Percentiles rank a stretch among this genome's conserved stretches.
Evolutionary conservation across 2,888 invertebrate genomes (phyloP).

Genomic region (Lamproptera curius): DNA sequence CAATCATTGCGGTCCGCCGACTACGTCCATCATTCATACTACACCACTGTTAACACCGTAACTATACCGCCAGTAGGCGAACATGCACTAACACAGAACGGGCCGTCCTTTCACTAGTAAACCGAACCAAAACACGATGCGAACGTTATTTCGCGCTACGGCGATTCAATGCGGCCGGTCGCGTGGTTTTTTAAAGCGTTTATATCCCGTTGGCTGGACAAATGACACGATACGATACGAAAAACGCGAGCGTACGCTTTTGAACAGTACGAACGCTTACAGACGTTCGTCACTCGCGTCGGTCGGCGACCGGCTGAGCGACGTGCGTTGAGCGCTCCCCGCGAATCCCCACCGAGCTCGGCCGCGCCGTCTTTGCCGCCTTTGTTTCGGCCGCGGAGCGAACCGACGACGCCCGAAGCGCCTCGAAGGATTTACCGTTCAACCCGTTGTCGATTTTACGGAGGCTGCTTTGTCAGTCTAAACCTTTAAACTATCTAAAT

Average conservation of each 20-base stretch:
- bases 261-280: too few species aligned
- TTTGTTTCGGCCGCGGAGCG: conserved; percentile 27
- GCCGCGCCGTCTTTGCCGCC: conserved; percentile 24
- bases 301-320: conserved; percentile 36
- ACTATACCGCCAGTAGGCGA: conserved; percentile 35
- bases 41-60: conserved; percentile 27
- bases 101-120: conserved; percentile 62
- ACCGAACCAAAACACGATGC: conserved; percentile 42
- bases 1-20: background rate
- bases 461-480: too few species aligned
- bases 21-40: conserved; percentile 24
- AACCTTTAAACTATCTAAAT: too few species aligned
- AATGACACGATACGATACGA: conserved; percentile 27
- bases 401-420: conserved; percentile 46
- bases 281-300: conserved; percentile 27
- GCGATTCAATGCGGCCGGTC: conserved; percentile 57
- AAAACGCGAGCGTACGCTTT: conserved; percentile 19
- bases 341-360: conserved; percentile 32
- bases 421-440: too few species aligned
- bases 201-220: too few species aligned
- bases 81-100: conserved; percentile 49
- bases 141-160: conserved; percentile 46
- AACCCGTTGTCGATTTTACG: too few species aligned
- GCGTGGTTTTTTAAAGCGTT: too few species aligned
- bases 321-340: conserved; percentile 33